Evolutionary conservation across 2,888 invertebrate species (phyloP), one percentile per base, ranked within the genome.

Genomic region (Leptinotarsa tumamoca): DNA sequence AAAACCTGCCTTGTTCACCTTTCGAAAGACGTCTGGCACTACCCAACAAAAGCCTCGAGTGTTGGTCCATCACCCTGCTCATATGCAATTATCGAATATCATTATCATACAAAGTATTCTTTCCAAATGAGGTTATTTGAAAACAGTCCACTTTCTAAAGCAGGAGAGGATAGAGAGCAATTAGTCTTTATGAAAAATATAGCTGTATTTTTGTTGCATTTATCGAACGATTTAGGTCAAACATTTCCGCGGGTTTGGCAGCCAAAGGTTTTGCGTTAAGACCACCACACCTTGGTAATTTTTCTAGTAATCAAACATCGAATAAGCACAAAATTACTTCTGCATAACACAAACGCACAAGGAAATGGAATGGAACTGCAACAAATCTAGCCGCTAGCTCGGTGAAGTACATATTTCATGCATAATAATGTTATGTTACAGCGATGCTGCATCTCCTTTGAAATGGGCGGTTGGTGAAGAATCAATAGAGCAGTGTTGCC

Each of bases 361-460:
- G 58, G 58, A 58, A 58, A 58, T 58, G 58, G 0, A 58, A 23
- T 15, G 13, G 58, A 58, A 58, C 58, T 23, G 23, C 14, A 58
- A 15, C 23, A 58, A 58, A 58, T 58, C 14, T 23, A 21, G 58
- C 58, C 58, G 58, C 58, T 58, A 58, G 58, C 58, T 58, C 15
- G 43, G 43, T 10, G 43, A 43, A 43, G 10, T 43, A 43, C 43
- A 43, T 43, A 43, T 43, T 43, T 43, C 43, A 43, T 43, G 43
- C 43, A 43, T 43, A 10, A 43, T 43, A 43, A 43, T 43, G 43
- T 43, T 43, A 43, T 43, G 43, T 43, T 43, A 2, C 43, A 43
- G 43, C 43, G 43, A 43, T 43, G 43, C 43, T 43, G 43, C 43
- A 43, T 43, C 43, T 43, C 43, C 43, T 43, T 43, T 43, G 43